Percentiles rank a stretch among this genome's conserved stretches.
Conservation (phyloP, 1,140 invertebrate species). For the Saccostrea cuccullata region DNA sequence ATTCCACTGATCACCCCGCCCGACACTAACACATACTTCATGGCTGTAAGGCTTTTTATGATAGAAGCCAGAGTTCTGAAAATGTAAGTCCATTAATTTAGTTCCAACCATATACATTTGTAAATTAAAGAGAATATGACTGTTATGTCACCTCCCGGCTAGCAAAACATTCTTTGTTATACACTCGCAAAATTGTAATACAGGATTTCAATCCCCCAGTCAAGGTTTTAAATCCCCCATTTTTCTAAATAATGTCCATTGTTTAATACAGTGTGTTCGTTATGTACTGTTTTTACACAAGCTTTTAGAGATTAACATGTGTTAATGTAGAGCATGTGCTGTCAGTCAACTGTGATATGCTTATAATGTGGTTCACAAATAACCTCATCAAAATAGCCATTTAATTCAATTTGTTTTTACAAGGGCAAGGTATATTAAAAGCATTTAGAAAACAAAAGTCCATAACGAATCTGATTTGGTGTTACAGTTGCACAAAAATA, state of each 20-base stretch:
- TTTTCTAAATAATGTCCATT: no score
- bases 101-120: no score
- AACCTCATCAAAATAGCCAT: background rate
- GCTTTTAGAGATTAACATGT: background rate
- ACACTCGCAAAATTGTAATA: no score
- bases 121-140: no score
- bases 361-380: background rate
- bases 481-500: background rate
- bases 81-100: no score
- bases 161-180: no score
- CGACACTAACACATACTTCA: conserved; percentile 98
- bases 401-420: background rate
- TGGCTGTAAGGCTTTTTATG: conserved; percentile 71
- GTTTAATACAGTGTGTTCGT: no score
- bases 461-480: background rate
- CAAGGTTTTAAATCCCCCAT: no score
- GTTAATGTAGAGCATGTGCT: background rate
- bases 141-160: no score
- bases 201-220: no score
- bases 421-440: background rate
- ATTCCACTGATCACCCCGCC: conserved; percentile 99
- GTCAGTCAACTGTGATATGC: background rate
- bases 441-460: background rate
- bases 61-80: background rate
- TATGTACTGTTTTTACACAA: no score